Evolutionary conservation across 2,888 invertebrate species (phyloP), one percentile per base, ranked within the genome.

Genomic region (Drosophila borealis): DNA sequence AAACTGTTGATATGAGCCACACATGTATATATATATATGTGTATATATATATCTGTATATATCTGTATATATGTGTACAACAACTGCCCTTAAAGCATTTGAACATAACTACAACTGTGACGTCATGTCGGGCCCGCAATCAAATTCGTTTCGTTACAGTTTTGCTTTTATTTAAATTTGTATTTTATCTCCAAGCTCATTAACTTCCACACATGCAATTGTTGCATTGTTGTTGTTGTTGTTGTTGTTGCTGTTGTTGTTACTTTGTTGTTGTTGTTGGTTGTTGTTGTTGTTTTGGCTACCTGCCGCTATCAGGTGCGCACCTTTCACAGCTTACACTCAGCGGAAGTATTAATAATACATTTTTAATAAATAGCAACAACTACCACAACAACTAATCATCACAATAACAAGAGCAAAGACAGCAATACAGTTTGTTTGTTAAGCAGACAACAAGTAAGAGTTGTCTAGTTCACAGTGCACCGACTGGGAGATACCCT

Each of bases 281-380:
- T 41, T 53, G 39, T 46, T 55, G 46, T 25, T 56, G 57, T 29
- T 21, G 29, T 37, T 54, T 39, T 50, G 46, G 42, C 44, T 54
- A 42, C 67, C 74, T 45, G 62, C 66, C 60, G 71, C 75, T 70
- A 75, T 71, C 71, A 70, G 42, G 62, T 36, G 59, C 37, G 29
- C 67, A 65, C 77, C 67, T 71, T 71, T 68, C 67, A 62, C 68
- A 64, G 60, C 44, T 49, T 42, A 37, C 57, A 57, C 46, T 21
- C 49, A 54, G 66, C 74, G 85, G 83, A 85, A 81, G 81, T 81
- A 85, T 75, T 81, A 85, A 81, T 80, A 83, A 82, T 82, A 71
- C 73, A 83, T 73, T 80, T 82, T 71, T 75, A 70, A 81, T 73
- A 79, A 73, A 81, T 68, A 70, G 17, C 48, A 60, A 36, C 39